Evolutionary conservation across 2,888 invertebrate species (phyloP), one percentile per base, ranked within the genome.

Genomic region (Mythimna lalbum): DNA sequence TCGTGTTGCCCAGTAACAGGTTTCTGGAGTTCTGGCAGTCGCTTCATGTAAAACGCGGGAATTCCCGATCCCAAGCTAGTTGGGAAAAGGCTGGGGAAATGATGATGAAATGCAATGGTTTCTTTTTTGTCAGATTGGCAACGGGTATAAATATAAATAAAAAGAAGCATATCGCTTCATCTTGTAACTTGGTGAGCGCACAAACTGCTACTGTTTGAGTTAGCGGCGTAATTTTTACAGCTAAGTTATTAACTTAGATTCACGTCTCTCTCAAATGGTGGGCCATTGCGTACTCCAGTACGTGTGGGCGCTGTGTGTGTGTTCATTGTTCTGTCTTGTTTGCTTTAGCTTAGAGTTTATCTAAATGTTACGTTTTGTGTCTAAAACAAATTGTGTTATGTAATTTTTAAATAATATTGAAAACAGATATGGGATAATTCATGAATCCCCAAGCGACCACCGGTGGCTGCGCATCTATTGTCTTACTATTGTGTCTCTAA

Each of bases 171-270:
- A 43, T 17, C 43, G 47, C 76, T 70, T 17, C 2, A 31, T 61
- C 50, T 56, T 21, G 9, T 43, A 17, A 55, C 60, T 69, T 53
- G 36, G 2, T 53, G 43, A 21, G 17, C 14, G 0, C 19, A 19
- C 47, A 64, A 62, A 53, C 57, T 68, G 81, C 83, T 83, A 81
- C 84, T 84, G 85, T 85, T 79, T 85, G 79, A 66, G 63, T 75
- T 75, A 21, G 52, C 61, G 49, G 63, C 31, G 61, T 72, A 70
- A 82, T 85, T 83, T 85, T 85, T 81, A 85, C 83, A 75, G 83
- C 79, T 79, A 83, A 64, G 71, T 73, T 71, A 82, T 79, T 81
- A 77, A 72, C 79, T 85, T 75, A 57, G 69, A 79, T 79, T 75
- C 77, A 80, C 83, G 79, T 83, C 62, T 74, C 49, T 66, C 80